Conservation (phyloP, 2,113 vertebrate genomes). For the Casuarius casuarius region DNA sequence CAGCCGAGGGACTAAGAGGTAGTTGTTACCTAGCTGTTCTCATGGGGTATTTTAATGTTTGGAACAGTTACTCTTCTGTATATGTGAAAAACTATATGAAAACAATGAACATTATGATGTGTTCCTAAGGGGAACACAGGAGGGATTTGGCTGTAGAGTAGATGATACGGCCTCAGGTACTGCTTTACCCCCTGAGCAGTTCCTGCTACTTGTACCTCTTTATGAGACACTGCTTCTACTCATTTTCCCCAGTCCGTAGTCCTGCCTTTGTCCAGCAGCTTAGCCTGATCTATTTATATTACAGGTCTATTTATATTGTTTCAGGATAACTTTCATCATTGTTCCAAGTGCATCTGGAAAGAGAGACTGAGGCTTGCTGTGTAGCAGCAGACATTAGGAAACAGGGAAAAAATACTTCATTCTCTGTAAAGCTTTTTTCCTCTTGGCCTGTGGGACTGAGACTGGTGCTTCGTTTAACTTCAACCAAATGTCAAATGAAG, state of each 20-base stretch:
- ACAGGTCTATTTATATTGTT: slow-evolving; percentile 68
- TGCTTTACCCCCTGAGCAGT: neutral
- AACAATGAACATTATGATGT: neutral
- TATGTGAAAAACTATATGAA: neutral
- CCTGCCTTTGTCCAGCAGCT: slow-evolving; percentile 11
- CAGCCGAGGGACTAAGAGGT: neutral
- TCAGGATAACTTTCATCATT: slow-evolving; percentile 66
- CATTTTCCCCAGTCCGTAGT: neutral
- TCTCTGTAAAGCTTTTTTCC: slow-evolving; percentile 17
- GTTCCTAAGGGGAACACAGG: neutral
- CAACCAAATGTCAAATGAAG: slow-evolving; percentile 25
- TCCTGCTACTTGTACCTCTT: neutral
- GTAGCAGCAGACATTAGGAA: slow-evolving; percentile 37
- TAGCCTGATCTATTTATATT: slow-evolving; percentile 55
- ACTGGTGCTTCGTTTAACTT: slow-evolving; percentile 31
- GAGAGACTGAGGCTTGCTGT: neutral
- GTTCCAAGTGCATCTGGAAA: slow-evolving; percentile 63
- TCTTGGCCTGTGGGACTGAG: neutral
- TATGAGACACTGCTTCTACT: neutral
- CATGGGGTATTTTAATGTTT: neutral
- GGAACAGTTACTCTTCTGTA: neutral
- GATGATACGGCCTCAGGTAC: neutral
- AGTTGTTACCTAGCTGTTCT: neutral
- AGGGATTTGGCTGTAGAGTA: neutral
- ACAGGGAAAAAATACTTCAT: slow-evolving; percentile 56